Conservation (phyloP, 2,113 vertebrate genomes). For the Propithecus coquereli region DNA sequence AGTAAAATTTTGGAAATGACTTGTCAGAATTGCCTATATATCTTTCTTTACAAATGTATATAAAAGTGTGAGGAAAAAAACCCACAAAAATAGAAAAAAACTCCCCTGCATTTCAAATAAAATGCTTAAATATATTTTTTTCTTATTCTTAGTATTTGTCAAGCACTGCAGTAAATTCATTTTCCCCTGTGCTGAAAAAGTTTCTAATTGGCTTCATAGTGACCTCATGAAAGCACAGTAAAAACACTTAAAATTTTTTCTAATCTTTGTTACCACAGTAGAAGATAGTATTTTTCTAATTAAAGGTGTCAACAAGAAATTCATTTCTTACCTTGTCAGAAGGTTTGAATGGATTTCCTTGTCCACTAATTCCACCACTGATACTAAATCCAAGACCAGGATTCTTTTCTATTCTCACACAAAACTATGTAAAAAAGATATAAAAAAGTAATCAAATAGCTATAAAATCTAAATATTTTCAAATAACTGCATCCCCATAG, state of each 20-base stretch:
- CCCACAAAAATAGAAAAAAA: not conserved
- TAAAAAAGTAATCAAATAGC: slow-evolving; percentile 14
- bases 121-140: not conserved
- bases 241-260: not conserved
- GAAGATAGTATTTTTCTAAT: not conserved
- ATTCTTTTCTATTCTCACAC: slow-evolving; percentile 99
- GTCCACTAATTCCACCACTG: slow-evolving; percentile 98
- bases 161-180: not conserved
- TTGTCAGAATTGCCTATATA: not conserved
- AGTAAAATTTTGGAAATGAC: not conserved
- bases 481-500: not conserved
- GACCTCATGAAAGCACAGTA: slow-evolving; percentile 19
- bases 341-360: slow-evolving; percentile 99
- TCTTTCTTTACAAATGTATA: slow-evolving; percentile 4
- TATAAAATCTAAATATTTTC: not conserved
- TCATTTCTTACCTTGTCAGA: slow-evolving; percentile 94
- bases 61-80: not conserved
- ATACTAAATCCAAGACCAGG: slow-evolving; percentile 99
- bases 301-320: slow-evolving; percentile 40
- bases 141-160: not conserved
- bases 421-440: slow-evolving; percentile 86
- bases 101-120: not conserved
- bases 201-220: slow-evolving; percentile 17
- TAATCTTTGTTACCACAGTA: not conserved
- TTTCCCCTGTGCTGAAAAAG: not conserved